These are phyloP conservation scores for Sphaeridia pumilis DNA, from an alignment of 2,888 invertebrate species.

Conservation along the genomic window DNA sequence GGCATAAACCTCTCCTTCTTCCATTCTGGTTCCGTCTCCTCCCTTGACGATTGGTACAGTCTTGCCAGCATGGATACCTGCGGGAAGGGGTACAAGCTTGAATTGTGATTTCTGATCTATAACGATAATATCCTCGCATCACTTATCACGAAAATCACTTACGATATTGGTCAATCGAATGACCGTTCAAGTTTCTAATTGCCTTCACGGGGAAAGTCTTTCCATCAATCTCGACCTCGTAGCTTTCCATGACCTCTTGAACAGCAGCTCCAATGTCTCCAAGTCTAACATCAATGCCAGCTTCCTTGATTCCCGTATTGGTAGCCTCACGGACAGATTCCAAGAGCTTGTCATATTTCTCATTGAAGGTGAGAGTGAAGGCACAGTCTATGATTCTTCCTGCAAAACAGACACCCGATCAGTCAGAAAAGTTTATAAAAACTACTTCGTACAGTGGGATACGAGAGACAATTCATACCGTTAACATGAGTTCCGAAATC, in stretches of 20 bases:
- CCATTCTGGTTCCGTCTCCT: conserved; percentile 95
- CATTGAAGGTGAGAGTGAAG: conserved; percentile 93
- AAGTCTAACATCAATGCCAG: conserved; percentile 92
- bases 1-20: conserved; percentile 97
- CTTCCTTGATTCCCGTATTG: conserved; percentile 85
- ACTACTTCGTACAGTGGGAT: neutral
- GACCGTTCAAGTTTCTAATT: conserved; percentile 96
- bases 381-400: conserved; percentile 95
- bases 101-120: neutral
- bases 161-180: conserved; percentile 98
- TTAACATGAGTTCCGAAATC: conserved; percentile 98
- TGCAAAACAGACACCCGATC: conserved; percentile 30
- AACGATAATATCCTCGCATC: too few relatives aligned
- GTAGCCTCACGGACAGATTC: conserved; percentile 97
- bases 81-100: conserved; percentile 7
- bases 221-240: conserved; percentile 94
- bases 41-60: conserved; percentile 99
- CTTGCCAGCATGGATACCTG: conserved; percentile 87
- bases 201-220: conserved; percentile 93
- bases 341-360: conserved; percentile 84
- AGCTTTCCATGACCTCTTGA: conserved; percentile 97
- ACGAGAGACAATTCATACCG: conserved; percentile 44
- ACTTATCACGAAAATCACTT: conserved; percentile 40
- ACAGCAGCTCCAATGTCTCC: conserved; percentile 94
- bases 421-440: neutral